A percentile compares a stretch with the other conserved stretches of the same genome.
Conservation (phyloP, 2,888 invertebrate species). For the Lasioglossum leucozonium region DNA sequence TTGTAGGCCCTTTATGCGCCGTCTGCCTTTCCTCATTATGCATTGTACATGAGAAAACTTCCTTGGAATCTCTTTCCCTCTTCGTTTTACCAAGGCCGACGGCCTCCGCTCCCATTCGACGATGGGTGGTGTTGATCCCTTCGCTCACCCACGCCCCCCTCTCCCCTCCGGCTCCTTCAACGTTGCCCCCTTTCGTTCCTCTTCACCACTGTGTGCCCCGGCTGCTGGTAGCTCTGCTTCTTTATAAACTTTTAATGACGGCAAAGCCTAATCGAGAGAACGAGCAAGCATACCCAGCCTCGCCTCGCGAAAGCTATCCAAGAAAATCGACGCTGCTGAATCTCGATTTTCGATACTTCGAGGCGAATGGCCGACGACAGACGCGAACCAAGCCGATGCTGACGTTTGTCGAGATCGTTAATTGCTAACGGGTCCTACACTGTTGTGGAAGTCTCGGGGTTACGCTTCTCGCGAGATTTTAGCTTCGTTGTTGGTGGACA, state of each 20-base stretch:
- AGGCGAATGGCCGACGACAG: slow-evolving; percentile 25
- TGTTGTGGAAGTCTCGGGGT: background rate
- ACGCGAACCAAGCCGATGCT: slow-evolving; percentile 26
- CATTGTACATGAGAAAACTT: slow-evolving; percentile 85
- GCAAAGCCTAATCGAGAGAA: slow-evolving; percentile 83
- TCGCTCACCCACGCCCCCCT: slow-evolving; percentile 39
- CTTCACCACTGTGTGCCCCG: slow-evolving; percentile 68
- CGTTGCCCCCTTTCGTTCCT: slow-evolving; percentile 37
- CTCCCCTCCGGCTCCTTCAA: slow-evolving; percentile 8
- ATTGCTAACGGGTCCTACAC: slow-evolving; percentile 25
- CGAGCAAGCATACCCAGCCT: slow-evolving; percentile 72
- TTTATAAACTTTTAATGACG: slow-evolving; percentile 85
- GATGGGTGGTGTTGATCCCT: slow-evolving; percentile 59
- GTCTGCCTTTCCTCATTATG: slow-evolving; percentile 83
- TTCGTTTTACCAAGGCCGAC: slow-evolving; percentile 76
- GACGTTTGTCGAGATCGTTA: slow-evolving; percentile 31
- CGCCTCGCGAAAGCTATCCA: slow-evolving; percentile 69
- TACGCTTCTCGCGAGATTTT: background rate
- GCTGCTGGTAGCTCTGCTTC: slow-evolving; percentile 80
- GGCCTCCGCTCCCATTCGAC: slow-evolving; percentile 44
- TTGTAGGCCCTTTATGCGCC: slow-evolving; percentile 82
- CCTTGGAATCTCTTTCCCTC: slow-evolving; percentile 77
- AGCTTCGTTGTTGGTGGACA: background rate
- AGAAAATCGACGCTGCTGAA: slow-evolving; percentile 76
- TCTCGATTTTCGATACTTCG: slow-evolving; percentile 76